These are phyloP conservation scores for Erpetoichthys calabaricus DNA, from an alignment of 2,797 vertebrate species.

Conservation along the genomic window DNA sequence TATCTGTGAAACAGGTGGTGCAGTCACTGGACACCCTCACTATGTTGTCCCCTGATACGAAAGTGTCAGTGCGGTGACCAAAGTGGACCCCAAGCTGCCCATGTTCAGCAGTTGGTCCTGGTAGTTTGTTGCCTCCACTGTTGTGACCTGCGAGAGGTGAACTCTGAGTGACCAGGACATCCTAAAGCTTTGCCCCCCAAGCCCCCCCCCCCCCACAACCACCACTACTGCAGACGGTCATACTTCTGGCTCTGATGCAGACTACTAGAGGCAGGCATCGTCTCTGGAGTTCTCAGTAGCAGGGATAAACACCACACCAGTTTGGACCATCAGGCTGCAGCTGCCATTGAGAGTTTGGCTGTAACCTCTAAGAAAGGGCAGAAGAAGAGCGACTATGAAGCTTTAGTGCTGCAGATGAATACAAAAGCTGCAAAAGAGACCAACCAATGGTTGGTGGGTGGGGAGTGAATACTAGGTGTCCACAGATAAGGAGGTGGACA, in stretches of 20 bases:
- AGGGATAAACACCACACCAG: conserved; percentile 45
- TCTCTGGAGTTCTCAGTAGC: conserved; percentile 77
- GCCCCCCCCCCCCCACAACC: too few species aligned
- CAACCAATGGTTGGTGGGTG: not conserved
- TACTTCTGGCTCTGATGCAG: conserved; percentile 72
- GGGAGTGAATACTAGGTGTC: not conserved
- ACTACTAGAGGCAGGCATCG: conserved; percentile 74
- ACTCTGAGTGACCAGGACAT: not conserved
- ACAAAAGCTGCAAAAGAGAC: conserved; percentile 50
- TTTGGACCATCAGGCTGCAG: conserved; percentile 41
- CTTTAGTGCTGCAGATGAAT: conserved; percentile 36
- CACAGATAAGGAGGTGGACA: too few species aligned
- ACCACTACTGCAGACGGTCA: fast-evolving
- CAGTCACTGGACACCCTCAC: conserved; percentile 77
- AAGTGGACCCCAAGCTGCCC: conserved; percentile 63
- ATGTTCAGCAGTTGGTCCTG: conserved; percentile 57
- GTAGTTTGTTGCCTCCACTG: conserved; percentile 66
- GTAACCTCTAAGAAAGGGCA: conserved; percentile 55
- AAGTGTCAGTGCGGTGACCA: conserved; percentile 70
- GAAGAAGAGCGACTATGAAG: conserved; percentile 37
- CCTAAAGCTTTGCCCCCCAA: not conserved
- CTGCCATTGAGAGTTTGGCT: conserved; percentile 58
- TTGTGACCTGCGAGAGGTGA: conserved; percentile 60
- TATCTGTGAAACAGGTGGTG: conserved; percentile 65
- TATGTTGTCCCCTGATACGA: conserved; percentile 76